A percentile compares a stretch with the other conserved stretches of the same genome.
These are phyloP conservation scores for Lampris megalopsis DNA, from an alignment of 2,113 vertebrate genomes.

Conservation along the genomic window DNA sequence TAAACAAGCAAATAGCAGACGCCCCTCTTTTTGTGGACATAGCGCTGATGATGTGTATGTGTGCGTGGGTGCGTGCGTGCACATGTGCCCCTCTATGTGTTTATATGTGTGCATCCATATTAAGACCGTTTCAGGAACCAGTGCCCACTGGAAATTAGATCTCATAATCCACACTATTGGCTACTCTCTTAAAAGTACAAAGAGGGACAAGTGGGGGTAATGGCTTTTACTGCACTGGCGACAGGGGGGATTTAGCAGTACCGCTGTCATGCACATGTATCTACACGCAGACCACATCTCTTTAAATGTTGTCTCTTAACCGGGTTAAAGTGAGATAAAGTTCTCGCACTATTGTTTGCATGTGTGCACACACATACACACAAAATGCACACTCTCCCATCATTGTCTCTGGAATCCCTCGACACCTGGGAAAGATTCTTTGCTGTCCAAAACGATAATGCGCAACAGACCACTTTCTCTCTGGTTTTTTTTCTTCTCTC, in stretches of 20 bases:
- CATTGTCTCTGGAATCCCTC: slow-evolving; percentile 63
- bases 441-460: slow-evolving; percentile 69
- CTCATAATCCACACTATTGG: slow-evolving; percentile 58
- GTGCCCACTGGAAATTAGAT: slow-evolving; percentile 64
- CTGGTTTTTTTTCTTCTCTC: background rate
- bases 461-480: slow-evolving; percentile 68
- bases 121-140: slow-evolving; percentile 49
- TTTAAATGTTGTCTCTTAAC: slow-evolving; percentile 24
- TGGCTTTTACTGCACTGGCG: slow-evolving; percentile 48
- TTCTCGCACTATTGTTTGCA: slow-evolving; percentile 2
- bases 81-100: background rate
- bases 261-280: slow-evolving; percentile 15
- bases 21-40: background rate
- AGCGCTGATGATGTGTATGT: background rate
- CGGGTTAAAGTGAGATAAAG: slow-evolving; percentile 45
- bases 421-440: slow-evolving; percentile 76
- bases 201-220: slow-evolving; percentile 51
- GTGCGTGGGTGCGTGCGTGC: slow-evolving; percentile 1
- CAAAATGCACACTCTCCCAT: slow-evolving; percentile 49
- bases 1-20: slow-evolving; percentile 46
- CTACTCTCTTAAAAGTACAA: slow-evolving; percentile 57
- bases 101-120: slow-evolving; percentile 28
- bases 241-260: slow-evolving; percentile 30
- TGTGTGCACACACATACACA: slow-evolving; percentile 12
- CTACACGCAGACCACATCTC: slow-evolving; percentile 10